Evolutionary conservation across 2,888 invertebrate species (phyloP), one percentile per base, ranked within the genome.

Genomic region (Alloscopus bannaensis): DNA sequence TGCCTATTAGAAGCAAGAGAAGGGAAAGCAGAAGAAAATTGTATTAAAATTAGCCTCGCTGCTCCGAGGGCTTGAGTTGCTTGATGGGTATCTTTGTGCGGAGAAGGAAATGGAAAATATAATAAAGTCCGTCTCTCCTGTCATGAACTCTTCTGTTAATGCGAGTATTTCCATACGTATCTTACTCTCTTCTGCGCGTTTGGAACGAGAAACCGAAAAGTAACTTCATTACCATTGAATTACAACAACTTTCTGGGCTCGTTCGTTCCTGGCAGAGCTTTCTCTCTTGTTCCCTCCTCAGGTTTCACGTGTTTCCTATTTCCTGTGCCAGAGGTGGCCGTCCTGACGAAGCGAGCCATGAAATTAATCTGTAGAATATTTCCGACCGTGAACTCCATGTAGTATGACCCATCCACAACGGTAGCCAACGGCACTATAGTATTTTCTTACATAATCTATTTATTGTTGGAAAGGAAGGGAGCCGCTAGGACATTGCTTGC

Each of bases 361-460:
- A 65, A 65, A 45, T n/a, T 50, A 65, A 65, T 65, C 50, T 65
- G 50, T 52, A 66, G 36, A 22, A 50, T 22, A 66, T 66, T 66
- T 50, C 50, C 66, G 66, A 22, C 50, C 52, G 36, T 20, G 66
- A 66, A 66, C 50, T 31, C 66, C 40, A 13, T 13, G 8, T 22
- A 18, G 24, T 28, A 29, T 18, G 40, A 20, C 36, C n/a, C n/a
- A n/a, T n/a, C n/a, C n/a, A n/a, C n/a, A n/a, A n/a, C n/a, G n/a
- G n/a, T n/a, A n/a, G n/a, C n/a, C n/a, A n/a, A n/a, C n/a, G n/a
- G n/a, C n/a, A n/a, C n/a, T n/a, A n/a, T n/a, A n/a, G n/a, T n/a
- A n/a, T n/a, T n/a, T n/a, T n/a, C n/a, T n/a, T n/a, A n/a, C n/a
- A n/a, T n/a, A n/a, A n/a, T n/a, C n/a, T n/a, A n/a, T n/a, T n/a